These are phyloP conservation scores for Balaenoptera acutorostrata DNA, from an alignment of 2,113 vertebrate species.

Conservation along the genomic window DNA sequence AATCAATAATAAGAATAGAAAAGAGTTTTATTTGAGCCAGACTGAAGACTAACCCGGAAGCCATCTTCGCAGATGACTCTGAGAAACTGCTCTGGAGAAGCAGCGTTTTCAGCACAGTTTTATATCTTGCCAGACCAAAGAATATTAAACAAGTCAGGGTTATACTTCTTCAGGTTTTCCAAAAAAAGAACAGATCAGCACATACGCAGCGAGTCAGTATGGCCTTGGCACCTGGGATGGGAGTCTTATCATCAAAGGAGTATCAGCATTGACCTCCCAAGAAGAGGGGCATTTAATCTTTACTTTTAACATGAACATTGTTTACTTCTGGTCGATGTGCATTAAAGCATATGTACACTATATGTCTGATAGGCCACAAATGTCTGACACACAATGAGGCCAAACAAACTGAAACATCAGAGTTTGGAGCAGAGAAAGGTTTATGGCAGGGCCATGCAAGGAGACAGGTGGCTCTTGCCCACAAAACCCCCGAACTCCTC, in stretches of 20 bases:
- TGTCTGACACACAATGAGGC: too few species aligned
- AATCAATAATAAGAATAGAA: neutral
- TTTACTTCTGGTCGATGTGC: neutral
- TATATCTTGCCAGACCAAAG: neutral
- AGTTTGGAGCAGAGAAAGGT: too few species aligned
- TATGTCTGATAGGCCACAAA: neutral
- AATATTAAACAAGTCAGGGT: neutral
- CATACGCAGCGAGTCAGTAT: neutral
- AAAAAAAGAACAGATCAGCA: neutral
- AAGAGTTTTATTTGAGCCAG: neutral
- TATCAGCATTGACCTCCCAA: neutral
- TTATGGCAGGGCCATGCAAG: too few species aligned
- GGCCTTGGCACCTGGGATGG: neutral
- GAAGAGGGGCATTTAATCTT: neutral
- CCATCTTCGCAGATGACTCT: neutral
- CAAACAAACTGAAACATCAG: too few species aligned
- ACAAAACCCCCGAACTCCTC: too few species aligned
- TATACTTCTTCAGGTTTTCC: neutral
- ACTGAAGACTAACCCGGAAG: neutral
- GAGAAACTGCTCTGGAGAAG: neutral
- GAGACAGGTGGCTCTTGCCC: too few species aligned
- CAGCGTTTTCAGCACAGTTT: neutral
- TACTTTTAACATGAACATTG: neutral
- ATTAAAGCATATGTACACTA: neutral
- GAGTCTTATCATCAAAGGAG: neutral